These are phyloP conservation scores for Morone saxatilis DNA, from an alignment of 2,113 vertebrate genomes.

Conservation along the genomic window DNA sequence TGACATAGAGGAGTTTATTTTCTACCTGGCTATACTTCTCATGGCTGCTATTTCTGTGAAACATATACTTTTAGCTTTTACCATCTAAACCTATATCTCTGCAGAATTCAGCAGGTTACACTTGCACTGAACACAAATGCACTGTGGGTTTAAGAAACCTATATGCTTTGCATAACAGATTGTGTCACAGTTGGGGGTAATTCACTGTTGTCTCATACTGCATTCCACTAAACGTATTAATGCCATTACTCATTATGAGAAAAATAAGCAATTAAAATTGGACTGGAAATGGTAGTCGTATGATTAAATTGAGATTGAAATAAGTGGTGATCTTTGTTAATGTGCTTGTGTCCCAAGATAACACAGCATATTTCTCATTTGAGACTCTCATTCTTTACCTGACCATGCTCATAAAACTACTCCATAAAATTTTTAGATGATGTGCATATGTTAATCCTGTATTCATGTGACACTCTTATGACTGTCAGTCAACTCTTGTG, in stretches of 20 bases:
- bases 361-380: background rate
- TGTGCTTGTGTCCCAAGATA: background rate
- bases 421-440: background rate
- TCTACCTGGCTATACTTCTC: background rate
- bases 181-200: slow-evolving; percentile 3
- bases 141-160: background rate
- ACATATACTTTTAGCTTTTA: background rate
- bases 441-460: slow-evolving; percentile 31
- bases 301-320: background rate
- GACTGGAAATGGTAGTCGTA: background rate
- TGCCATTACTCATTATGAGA: background rate
- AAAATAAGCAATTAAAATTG: background rate
- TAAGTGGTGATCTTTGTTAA: background rate
- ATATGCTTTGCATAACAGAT: background rate
- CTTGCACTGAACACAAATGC: background rate
- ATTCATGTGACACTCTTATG: slow-evolving; percentile 20
- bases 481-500: slow-evolving; percentile 23
- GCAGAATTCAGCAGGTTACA: background rate
- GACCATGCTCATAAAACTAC: background rate
- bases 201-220: background rate
- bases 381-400: background rate
- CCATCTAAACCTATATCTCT: background rate
- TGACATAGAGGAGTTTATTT: background rate
- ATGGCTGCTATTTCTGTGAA: background rate
- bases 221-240: background rate